Evolutionary conservation across 2,797 vertebrate genomes (phyloP), one percentile per base, ranked within the genome.

Genomic region (Eleutherodactylus coqui): DNA sequence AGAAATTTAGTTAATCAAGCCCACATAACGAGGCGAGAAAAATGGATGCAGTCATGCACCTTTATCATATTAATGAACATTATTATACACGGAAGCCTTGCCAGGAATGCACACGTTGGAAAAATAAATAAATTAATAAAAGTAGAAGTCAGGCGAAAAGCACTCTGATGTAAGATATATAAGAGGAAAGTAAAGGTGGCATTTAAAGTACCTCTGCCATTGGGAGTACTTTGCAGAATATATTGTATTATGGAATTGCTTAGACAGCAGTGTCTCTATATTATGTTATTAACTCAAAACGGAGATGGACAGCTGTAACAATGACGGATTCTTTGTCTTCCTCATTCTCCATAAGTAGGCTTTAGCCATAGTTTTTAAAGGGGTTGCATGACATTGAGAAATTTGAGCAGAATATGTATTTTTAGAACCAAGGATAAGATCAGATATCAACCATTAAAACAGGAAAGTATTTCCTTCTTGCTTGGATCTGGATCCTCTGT

Each of bases 1-100:
- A 79, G 75, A 67, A 84, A 84, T 47, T 83, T 80, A 87, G 86
- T 77, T 84, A 84, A 87, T 79, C 69, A 87, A 79, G n/a, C 55
- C 53, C 49, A 87, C 55, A 49, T 80, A 87, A 87, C 49, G n/a
- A 75, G 55, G 34, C n/a, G 53, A 87, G 86, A 73, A 51, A 87
- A 76, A 87, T 82, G 86, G 21, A 79, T 36, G 34, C 27, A 62
- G 67, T 72, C 62, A 32, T 80, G 55, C 53, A 47, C 67, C 69
- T 84, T 75, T 55, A 32, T 80, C 32, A 47, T 67, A 62, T 79
- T 75, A 84, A 87, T 87, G 76, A 58, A 53, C 51, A 75, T 84
- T 87, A 80, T 67, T 80, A 67, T 29, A 62, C 47, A 32, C 3
- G 43, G 36, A 70, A 36, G 13, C 16, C 32, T 34, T 79, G 29